phyloP scores from a whole-genome alignment of 2,113 vertebrate species.

The Poeciliopsis retropinna region DNA sequence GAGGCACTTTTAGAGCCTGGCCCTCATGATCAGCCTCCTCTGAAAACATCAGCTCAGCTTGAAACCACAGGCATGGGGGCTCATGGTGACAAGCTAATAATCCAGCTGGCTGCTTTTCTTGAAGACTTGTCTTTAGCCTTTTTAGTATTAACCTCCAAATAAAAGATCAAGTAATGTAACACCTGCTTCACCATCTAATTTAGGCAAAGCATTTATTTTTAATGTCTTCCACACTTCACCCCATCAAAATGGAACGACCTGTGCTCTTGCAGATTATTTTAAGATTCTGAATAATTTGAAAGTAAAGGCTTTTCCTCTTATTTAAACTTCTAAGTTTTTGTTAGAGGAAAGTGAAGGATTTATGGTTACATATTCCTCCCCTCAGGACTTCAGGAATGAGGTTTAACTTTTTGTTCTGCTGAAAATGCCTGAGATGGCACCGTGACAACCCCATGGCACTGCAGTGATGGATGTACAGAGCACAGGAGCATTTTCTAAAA shows the following conservation, averaged over 20 bases:
- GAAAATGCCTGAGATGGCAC: constrained; percentile 25
- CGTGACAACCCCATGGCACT: neutral
- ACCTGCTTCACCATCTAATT: constrained; percentile 1
- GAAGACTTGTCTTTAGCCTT: constrained; percentile 1
- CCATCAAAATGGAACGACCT: neutral
- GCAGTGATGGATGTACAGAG: constrained; percentile 43
- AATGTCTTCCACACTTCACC: neutral
- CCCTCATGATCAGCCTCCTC: constrained; percentile 59
- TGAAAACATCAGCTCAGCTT: constrained; percentile 49
- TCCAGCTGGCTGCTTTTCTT: constrained; percentile 27
- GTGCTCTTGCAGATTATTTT: neutral
- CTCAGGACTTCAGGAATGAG: constrained; percentile 8
- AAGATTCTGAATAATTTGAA: neutral
- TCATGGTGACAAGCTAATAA: constrained; percentile 43
- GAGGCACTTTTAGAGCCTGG: constrained; percentile 62
- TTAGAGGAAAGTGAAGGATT: constrained; percentile 17
- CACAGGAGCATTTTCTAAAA: constrained; percentile 47
- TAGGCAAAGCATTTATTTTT: neutral
- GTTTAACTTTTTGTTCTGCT: constrained; percentile 17
- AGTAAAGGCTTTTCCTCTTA: neutral
- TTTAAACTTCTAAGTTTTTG: constrained; percentile 12
- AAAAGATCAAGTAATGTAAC: neutral
- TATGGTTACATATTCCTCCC: constrained; percentile 29
- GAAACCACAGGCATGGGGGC: constrained; percentile 10
- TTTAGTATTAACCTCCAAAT: constrained; percentile 5